These are phyloP conservation scores for Osmerus mordax DNA, from an alignment of 2,113 vertebrate genomes.

Conservation along the genomic window DNA sequence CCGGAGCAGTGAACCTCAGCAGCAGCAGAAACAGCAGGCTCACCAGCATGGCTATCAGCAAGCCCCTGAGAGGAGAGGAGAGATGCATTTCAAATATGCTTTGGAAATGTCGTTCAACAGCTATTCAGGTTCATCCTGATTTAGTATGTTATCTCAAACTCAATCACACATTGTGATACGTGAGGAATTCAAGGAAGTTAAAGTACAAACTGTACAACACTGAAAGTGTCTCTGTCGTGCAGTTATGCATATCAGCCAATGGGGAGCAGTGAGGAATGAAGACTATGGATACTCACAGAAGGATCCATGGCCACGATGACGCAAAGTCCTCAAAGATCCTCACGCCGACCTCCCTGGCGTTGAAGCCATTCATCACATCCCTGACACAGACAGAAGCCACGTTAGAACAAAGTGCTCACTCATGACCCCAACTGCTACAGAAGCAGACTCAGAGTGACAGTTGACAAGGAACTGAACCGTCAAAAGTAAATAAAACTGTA, in stretches of 20 bases:
- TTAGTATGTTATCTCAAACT: too few species aligned
- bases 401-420: not conserved
- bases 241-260: conserved; percentile 1
- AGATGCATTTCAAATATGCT: not conserved
- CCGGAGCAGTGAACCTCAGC: conserved; percentile 76
- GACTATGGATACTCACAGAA: conserved; percentile 75
- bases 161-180: too few species aligned
- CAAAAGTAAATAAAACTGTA: too few species aligned
- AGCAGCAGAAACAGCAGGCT: conserved; percentile 85
- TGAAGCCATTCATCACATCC: conserved; percentile 65
- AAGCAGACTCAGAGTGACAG: too few species aligned
- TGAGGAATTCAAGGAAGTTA: too few species aligned
- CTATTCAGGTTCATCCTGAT: not conserved
- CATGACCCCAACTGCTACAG: too few species aligned
- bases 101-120: not conserved
- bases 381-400: conserved; percentile 17
- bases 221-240: not conserved
- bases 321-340: conserved; percentile 88
- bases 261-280: conserved; percentile 24
- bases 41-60: conserved; percentile 78
- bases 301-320: conserved; percentile 85
- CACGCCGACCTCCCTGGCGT: conserved; percentile 71
- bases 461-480: too few species aligned
- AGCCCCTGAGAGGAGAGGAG: conserved; percentile 59
- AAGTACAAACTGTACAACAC: not conserved